Conservation (phyloP, 1,140 invertebrate genomes). For the Coptotermes formosanus region DNA sequence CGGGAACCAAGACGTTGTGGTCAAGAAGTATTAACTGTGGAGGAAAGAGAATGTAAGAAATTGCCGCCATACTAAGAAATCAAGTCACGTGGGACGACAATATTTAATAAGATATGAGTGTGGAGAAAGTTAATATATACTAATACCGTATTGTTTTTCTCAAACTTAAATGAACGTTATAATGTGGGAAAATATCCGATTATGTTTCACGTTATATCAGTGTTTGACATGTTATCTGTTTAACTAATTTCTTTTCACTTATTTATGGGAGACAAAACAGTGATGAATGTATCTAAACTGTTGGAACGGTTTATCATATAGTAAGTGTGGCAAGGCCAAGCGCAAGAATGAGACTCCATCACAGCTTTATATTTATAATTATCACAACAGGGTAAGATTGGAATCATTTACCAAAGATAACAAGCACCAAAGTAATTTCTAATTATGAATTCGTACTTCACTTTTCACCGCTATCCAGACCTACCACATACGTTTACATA, state of each 20-base stretch:
- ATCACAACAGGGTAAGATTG: slow-evolving; percentile 12
- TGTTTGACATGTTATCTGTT: not conserved
- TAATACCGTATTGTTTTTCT: not conserved
- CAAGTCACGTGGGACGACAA: slow-evolving; percentile 4
- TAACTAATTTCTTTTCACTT: not conserved
- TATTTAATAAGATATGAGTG: slow-evolving; percentile 12
- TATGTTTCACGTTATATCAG: not conserved
- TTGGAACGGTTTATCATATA: not conserved
- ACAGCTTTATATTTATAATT: not conserved
- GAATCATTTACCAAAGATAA: slow-evolving; percentile 3
- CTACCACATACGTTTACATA: not conserved
- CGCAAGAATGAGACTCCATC: not conserved
- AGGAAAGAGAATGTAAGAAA: not conserved
- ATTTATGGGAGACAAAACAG: not conserved
- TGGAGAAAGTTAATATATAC: slow-evolving; percentile 1
- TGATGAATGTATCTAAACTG: not conserved
- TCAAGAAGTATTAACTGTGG: not conserved
- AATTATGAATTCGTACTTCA: not conserved
- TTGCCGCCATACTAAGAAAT: not conserved
- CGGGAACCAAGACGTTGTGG: not conserved
- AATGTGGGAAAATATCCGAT: not conserved
- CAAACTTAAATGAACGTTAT: not conserved
- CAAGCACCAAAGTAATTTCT: slow-evolving; percentile 1
- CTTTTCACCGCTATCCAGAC: not conserved
- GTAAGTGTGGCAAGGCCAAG: not conserved